Evolutionary conservation across 2,888 invertebrate genomes (phyloP).

Genomic region (Sesia bembeciformis): DNA sequence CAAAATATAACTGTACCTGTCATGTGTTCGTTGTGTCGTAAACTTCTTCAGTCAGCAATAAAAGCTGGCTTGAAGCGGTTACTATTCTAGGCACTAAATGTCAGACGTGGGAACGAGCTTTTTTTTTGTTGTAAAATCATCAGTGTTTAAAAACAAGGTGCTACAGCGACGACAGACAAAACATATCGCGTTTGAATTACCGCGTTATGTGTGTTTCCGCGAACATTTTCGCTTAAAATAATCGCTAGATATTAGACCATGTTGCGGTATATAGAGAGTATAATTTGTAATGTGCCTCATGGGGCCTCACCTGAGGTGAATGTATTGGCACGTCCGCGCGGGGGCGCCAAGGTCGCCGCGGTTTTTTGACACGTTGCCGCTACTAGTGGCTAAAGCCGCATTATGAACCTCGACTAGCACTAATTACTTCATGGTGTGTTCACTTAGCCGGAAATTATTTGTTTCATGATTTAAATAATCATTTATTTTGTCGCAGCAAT

Average conservation of each 20-base stretch:
- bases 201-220: neutral
- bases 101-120: neutral
- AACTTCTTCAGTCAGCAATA: neutral
- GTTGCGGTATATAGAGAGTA: neutral
- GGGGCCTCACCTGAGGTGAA: constrained; percentile 71
- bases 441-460: constrained; percentile 60
- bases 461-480: constrained; percentile 54
- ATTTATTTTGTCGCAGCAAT: constrained; percentile 36
- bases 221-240: constrained; percentile 2
- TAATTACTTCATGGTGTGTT: constrained; percentile 50
- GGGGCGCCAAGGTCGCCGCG: constrained; percentile 68
- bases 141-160: neutral
- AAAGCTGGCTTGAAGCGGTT: neutral
- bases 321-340: constrained; percentile 58
- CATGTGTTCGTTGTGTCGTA: too few relatives aligned
- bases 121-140: neutral
- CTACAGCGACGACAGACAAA: neutral
- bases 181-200: neutral
- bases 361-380: constrained; percentile 63
- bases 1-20: too few relatives aligned
- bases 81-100: neutral
- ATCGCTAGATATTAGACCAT: constrained; percentile 3
- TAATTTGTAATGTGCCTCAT: constrained; percentile 22
- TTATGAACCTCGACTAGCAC: constrained; percentile 6
- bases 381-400: constrained; percentile 11